Conservation (phyloP, 2,113 vertebrate genomes). For the Perca flavescens region DNA sequence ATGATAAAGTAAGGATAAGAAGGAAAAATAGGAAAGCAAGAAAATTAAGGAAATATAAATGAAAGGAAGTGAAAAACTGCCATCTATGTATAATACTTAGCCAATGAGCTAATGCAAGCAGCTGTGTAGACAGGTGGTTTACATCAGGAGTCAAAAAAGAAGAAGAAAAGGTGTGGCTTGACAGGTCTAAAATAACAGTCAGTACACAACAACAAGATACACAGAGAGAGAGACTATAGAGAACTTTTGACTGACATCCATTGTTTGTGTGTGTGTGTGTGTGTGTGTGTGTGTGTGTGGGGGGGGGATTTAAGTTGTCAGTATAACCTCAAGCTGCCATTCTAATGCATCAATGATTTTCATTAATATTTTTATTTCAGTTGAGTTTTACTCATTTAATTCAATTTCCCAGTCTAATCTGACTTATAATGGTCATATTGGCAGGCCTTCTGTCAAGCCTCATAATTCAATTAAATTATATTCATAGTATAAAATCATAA, state of each 20-base stretch:
- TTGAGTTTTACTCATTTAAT: slow-evolving; percentile 42
- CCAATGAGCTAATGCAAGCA: slow-evolving; percentile 32
- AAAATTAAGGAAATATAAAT: slow-evolving; percentile 3
- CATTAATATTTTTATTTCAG: slow-evolving; percentile 50
- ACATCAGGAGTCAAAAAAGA: neutral
- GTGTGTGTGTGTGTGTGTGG: too few relatives aligned
- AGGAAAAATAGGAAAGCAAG: neutral
- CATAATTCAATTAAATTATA: neutral
- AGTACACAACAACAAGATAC: neutral
- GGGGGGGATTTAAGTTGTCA: neutral
- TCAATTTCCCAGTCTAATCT: slow-evolving; percentile 55
- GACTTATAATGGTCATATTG: slow-evolving; percentile 25
- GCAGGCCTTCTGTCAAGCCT: neutral
- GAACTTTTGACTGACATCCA: too few relatives aligned
- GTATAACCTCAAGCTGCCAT: slow-evolving; percentile 18
- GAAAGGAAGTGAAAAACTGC: slow-evolving; percentile 1
- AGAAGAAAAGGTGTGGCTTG: neutral
- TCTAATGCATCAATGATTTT: slow-evolving; percentile 35
- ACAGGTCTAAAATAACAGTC: slow-evolving; percentile 14
- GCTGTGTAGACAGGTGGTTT: slow-evolving; percentile 3
- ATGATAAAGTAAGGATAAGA: neutral
- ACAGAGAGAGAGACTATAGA: neutral
- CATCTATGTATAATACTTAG: slow-evolving; percentile 4
- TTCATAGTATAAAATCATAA: too few relatives aligned
- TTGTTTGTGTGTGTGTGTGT: too few relatives aligned